Percentiles rank a stretch among this genome's conserved stretches.
Evolutionary conservation across 2,113 vertebrate genomes (phyloP).

Genomic region (Paramisgurnus dabryanus): DNA sequence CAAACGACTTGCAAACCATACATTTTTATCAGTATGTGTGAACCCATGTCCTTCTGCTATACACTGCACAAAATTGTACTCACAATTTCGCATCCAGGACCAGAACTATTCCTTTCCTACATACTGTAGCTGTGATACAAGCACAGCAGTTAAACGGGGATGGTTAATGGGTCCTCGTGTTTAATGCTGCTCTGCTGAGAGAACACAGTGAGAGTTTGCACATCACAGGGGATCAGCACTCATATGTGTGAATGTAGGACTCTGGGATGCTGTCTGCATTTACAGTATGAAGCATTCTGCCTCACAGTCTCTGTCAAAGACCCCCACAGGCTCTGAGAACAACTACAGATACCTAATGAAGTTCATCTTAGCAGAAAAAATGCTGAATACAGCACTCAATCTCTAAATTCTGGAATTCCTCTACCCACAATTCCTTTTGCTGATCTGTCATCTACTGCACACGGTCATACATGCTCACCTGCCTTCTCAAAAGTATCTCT

Average conservation of each 20-base stretch:
- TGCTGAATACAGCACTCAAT: slow-evolving; percentile 56
- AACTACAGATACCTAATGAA: slow-evolving; percentile 3
- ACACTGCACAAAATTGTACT: not conserved
- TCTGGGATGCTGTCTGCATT: slow-evolving; percentile 55
- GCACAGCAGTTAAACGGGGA: slow-evolving; percentile 17
- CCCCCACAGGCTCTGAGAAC: not conserved
- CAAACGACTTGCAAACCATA: too few relatives aligned
- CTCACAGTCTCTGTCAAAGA: slow-evolving; percentile 67
- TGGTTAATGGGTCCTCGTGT: slow-evolving; percentile 6
- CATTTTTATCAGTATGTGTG: too few relatives aligned
- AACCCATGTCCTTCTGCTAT: too few relatives aligned
- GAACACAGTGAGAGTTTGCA: slow-evolving; percentile 69
- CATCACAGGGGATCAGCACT: slow-evolving; percentile 70
- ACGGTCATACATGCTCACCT: slow-evolving; percentile 26
- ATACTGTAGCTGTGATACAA: not conserved
- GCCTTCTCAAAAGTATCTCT: slow-evolving; percentile 6
- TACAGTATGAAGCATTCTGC: slow-evolving; percentile 65
- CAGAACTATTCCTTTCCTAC: not conserved
- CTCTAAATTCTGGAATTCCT: not conserved
- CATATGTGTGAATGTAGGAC: slow-evolving; percentile 62
- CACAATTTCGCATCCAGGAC: not conserved
- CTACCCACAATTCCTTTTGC: not conserved
- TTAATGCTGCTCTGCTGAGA: slow-evolving; percentile 55
- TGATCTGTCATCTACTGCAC: not conserved
- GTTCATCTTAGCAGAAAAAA: slow-evolving; percentile 45